Percentiles rank a stretch among this genome's conserved stretches.
phyloP scores from a whole-genome alignment of 2,113 vertebrate species.

The Coryphaenoides rupestris region DNA sequence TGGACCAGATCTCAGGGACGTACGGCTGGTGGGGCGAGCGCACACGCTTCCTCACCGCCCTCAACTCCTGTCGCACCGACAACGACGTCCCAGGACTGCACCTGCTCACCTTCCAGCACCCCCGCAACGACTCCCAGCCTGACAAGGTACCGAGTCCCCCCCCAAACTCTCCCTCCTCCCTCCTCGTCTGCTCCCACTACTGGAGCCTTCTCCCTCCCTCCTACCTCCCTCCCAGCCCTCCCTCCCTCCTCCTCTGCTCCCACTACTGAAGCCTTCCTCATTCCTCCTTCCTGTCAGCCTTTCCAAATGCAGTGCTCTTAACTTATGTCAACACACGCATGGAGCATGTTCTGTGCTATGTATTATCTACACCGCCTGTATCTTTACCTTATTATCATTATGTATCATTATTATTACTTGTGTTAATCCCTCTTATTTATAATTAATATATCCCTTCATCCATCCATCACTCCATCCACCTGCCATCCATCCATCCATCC shows the following conservation, averaged over 20 bases:
- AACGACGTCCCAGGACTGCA: conserved; percentile 91
- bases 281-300: conserved; percentile 42
- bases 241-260: conserved; percentile 30
- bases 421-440: no score
- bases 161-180: conserved; percentile 34
- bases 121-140: conserved; percentile 88
- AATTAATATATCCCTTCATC: no score
- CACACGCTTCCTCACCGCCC: conserved; percentile 84
- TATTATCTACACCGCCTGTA: no score
- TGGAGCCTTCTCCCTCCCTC: conserved; percentile 55
- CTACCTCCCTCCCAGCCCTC: conserved; percentile 2
- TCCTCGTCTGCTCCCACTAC: conserved; percentile 30
- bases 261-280: conserved; percentile 49
- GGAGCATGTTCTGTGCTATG: no score
- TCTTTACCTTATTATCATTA: no score
- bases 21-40: conserved; percentile 92
- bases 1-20: conserved; percentile 89
- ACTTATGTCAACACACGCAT: no score
- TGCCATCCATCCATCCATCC: no score
- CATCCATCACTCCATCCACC: no score
- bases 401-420: no score
- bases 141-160: conserved; percentile 81
- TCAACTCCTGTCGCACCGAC: conserved; percentile 83
- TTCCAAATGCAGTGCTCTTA: no score
- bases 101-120: conserved; percentile 90